phyloP scores from a whole-genome alignment of 2,888 invertebrate genomes.

The Drosophila acutilabella region DNA sequence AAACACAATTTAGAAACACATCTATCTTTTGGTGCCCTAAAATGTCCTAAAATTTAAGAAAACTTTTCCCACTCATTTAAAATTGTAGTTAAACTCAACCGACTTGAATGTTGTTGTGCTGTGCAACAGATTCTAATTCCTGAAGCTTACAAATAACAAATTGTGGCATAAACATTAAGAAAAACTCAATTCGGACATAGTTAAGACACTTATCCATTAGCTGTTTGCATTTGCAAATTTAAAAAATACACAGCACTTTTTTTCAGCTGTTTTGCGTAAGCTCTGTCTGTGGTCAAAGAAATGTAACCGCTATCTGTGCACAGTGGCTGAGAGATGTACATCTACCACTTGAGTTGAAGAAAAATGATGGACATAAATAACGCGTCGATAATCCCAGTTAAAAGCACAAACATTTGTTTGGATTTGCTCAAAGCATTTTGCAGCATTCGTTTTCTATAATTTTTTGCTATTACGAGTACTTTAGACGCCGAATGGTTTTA shows the following conservation, averaged over 20 bases:
- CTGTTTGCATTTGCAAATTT: conserved; percentile 29
- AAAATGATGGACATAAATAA: conserved; percentile 73
- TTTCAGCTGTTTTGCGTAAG: conserved; percentile 5
- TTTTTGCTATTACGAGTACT: conserved; percentile 41
- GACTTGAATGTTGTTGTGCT: too few relatives aligned
- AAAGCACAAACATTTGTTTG: conserved; percentile 77
- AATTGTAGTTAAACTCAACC: too few relatives aligned
- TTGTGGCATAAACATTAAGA: background rate
- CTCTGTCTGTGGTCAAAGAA: conserved; percentile 40
- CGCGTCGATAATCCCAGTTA: conserved; percentile 75
- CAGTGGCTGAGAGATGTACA: conserved; percentile 23
- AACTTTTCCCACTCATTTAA: too few relatives aligned
- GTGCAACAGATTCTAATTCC: background rate
- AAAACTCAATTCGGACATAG: background rate
- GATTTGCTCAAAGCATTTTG: conserved; percentile 60
- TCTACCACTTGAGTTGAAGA: conserved; percentile 50
- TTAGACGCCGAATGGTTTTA: conserved; percentile 15
- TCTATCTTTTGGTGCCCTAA: too few relatives aligned
- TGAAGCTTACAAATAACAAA: background rate
- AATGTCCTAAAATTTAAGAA: background rate
- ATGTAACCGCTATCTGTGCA: background rate
- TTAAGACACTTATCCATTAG: conserved; percentile 20
- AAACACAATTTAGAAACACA: too few relatives aligned
- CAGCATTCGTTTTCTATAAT: conserved; percentile 40
- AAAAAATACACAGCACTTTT: background rate